Conservation (phyloP, 1,140 invertebrate species). For the Sitobion miscanthi region DNA sequence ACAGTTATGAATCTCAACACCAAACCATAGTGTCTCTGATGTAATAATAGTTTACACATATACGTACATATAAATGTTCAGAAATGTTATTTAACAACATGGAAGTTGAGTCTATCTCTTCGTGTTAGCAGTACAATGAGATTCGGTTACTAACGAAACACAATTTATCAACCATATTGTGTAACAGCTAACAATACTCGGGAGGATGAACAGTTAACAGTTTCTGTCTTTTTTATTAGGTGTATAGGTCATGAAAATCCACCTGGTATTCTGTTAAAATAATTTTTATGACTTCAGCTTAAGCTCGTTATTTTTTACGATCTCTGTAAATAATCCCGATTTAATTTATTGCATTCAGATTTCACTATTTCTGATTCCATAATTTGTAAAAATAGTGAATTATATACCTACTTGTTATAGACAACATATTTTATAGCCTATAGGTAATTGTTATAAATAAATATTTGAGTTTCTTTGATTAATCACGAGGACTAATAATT, state of each 20-base stretch:
- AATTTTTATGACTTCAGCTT: not conserved
- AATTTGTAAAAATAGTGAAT: not conserved
- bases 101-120: not conserved
- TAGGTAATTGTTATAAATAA: too few relatives aligned
- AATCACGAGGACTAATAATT: too few relatives aligned
- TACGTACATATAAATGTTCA: not conserved
- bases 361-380: not conserved
- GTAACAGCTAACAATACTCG: not conserved
- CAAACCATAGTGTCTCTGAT: not conserved
- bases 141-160: not conserved
- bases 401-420: not conserved
- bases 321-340: not conserved
- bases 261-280: not conserved
- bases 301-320: constrained; percentile 35
- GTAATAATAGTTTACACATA: not conserved
- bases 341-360: not conserved
- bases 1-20: not conserved
- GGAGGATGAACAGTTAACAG: not conserved
- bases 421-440: not conserved
- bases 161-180: not conserved
- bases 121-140: not conserved
- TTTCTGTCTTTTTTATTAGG: constrained; percentile 4
- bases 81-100: not conserved
- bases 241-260: not conserved
- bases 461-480: too few relatives aligned